phyloP scores from a whole-genome alignment of 2,888 invertebrate species.

The Galerucella calmariensis region DNA sequence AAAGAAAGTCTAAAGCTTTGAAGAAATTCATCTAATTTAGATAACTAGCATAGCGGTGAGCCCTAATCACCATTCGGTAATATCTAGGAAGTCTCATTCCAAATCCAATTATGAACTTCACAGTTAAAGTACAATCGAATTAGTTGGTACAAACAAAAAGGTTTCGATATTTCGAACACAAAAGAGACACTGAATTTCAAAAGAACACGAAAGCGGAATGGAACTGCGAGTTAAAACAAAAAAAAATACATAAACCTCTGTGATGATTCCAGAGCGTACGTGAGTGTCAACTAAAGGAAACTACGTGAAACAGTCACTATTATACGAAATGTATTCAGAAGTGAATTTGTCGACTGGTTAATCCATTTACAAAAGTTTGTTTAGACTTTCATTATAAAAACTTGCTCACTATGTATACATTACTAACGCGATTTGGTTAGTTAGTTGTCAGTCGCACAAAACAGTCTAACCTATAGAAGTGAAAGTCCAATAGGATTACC shows the following conservation, averaged over 20 bases:
- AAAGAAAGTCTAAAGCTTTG: not conserved
- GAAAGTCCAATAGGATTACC: too few species aligned
- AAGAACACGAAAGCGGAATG: not conserved
- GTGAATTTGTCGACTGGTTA: not conserved
- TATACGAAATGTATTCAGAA: constrained; percentile 1
- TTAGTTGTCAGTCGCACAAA: too few species aligned
- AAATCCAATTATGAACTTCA: constrained; percentile 16
- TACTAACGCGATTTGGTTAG: not conserved
- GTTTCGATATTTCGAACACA: constrained; percentile 7
- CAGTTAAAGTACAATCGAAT: constrained; percentile 11
- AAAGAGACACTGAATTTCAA: constrained; percentile 11
- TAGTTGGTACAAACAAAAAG: constrained; percentile 8
- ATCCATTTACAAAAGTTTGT: not conserved
- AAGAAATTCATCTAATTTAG: not conserved
- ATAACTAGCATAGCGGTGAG: not conserved
- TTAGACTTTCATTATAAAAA: not conserved
- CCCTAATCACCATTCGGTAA: constrained; percentile 3
- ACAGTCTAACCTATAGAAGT: too few species aligned
- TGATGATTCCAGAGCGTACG: not conserved
- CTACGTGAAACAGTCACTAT: not conserved
- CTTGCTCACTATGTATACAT: not conserved
- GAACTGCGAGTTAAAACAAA: not conserved
- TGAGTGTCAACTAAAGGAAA: not conserved
- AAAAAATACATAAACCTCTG: not conserved
- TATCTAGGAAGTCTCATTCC: constrained; percentile 13